Evolutionary conservation across 2,888 invertebrate species (phyloP).

Genomic region (Synanthedon tipuliformis): DNA sequence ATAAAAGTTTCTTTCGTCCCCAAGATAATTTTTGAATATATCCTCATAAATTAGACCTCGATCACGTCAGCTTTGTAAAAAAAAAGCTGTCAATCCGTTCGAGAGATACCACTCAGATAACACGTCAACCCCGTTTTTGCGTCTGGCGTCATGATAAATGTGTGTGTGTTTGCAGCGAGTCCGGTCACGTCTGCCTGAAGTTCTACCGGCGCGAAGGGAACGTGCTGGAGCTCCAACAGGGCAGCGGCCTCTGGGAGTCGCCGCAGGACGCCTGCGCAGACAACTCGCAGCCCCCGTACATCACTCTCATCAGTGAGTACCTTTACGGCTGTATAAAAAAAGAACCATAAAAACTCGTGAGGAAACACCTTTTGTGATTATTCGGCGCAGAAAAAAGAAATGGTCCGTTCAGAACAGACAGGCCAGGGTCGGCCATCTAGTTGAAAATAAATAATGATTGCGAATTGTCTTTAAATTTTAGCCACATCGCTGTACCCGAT

Average conservation of each 20-base stretch:
- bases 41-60: no score
- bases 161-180: conserved; percentile 71
- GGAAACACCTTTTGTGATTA: no score
- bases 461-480: conserved; percentile 39
- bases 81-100: no score
- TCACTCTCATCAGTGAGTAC: conserved; percentile 76
- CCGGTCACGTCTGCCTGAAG: conserved; percentile 82
- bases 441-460: background rate
- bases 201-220: conserved; percentile 77
- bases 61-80: no score
- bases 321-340: background rate
- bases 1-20: no score
- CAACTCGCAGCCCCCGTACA: conserved; percentile 62
- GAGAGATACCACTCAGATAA: no score
- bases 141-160: background rate
- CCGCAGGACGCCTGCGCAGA: conserved; percentile 77
- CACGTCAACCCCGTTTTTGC: background rate
- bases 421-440: no score
- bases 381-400: no score
- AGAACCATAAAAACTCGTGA: no score
- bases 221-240: conserved; percentile 80
- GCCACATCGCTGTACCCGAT: conserved; percentile 73
- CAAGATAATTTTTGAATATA: no score
- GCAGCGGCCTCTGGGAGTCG: conserved; percentile 63
- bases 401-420: no score